phyloP scores from a whole-genome alignment of 2,888 invertebrate species.

The Drosophila prolongata region DNA sequence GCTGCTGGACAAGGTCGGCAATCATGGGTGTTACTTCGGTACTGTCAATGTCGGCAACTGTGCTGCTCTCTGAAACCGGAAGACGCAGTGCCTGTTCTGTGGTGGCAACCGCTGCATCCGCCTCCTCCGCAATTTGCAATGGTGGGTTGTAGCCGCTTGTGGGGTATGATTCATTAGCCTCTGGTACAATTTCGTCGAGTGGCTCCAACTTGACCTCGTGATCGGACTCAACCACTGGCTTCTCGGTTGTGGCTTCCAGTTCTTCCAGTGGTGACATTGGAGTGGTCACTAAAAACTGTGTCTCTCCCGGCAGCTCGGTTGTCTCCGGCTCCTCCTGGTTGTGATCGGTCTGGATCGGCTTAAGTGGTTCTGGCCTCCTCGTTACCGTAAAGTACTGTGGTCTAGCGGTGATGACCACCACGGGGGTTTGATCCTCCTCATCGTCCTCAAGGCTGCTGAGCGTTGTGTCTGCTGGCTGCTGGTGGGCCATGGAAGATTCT shows the following conservation, averaged over 20 bases:
- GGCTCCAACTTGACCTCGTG: conserved; percentile 74
- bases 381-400: conserved; percentile 62
- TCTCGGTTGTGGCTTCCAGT: conserved; percentile 27
- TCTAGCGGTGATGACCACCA: conserved; percentile 66
- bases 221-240: conserved; percentile 32
- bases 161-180: conserved; percentile 57
- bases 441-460: conserved; percentile 49
- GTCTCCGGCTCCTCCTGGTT: conserved; percentile 55
- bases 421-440: conserved; percentile 53
- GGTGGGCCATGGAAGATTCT: conserved; percentile 27
- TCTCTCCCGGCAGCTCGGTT: conserved; percentile 55
- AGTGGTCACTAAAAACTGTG: conserved; percentile 63
- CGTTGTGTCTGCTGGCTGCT: conserved; percentile 41
- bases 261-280: conserved; percentile 53
- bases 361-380: conserved; percentile 37
- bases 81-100: conserved; percentile 43
- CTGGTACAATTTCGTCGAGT: conserved; percentile 73
- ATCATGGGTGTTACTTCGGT: conserved; percentile 68
- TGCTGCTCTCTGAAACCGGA: conserved; percentile 63
- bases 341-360: conserved; percentile 25
- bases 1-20: conserved; percentile 71
- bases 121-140: background rate
- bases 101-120: conserved; percentile 13
- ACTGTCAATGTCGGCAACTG: conserved; percentile 44
- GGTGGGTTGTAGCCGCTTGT: conserved; percentile 21